Evolutionary conservation across 2,797 vertebrate genomes (phyloP).

Genomic region (Platalea minor): DNA sequence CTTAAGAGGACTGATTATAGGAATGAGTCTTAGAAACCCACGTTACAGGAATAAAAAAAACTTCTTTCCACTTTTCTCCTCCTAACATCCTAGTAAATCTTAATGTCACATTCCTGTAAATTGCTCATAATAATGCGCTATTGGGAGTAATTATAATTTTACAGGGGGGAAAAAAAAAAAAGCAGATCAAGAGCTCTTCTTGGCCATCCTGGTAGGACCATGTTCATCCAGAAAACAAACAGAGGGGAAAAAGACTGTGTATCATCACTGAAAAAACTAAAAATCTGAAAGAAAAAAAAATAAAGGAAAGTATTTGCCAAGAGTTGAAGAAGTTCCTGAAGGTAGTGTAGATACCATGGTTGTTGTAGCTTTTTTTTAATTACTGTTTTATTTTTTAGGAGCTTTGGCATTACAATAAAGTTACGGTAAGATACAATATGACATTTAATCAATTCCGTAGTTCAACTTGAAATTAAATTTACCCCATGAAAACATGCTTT

Average conservation of each 20-base stretch:
- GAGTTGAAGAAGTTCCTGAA: background rate
- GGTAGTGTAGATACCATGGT: background rate
- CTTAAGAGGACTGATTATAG: background rate
- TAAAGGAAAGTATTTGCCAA: background rate
- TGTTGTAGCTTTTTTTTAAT: background rate
- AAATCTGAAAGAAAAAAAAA: background rate
- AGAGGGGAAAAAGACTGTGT: background rate
- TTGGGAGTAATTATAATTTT: background rate
- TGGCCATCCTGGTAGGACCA: background rate
- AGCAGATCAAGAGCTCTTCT: background rate
- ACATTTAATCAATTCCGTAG: slow-evolving; percentile 19
- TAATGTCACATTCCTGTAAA: background rate
- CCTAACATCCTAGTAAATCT: background rate
- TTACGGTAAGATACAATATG: background rate
- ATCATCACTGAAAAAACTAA: background rate
- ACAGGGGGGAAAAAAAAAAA: background rate
- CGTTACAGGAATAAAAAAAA: background rate
- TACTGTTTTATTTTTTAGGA: background rate
- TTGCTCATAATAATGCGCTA: background rate
- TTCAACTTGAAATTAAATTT: slow-evolving; percentile 36
- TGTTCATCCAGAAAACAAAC: background rate
- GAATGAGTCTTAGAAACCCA: background rate
- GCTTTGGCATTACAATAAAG: background rate
- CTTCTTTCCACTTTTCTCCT: background rate
- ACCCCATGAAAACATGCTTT: background rate